Base-by-base conservation (phyloP, 2,888 invertebrate genomes). In the Sialis lutaria region DNA sequence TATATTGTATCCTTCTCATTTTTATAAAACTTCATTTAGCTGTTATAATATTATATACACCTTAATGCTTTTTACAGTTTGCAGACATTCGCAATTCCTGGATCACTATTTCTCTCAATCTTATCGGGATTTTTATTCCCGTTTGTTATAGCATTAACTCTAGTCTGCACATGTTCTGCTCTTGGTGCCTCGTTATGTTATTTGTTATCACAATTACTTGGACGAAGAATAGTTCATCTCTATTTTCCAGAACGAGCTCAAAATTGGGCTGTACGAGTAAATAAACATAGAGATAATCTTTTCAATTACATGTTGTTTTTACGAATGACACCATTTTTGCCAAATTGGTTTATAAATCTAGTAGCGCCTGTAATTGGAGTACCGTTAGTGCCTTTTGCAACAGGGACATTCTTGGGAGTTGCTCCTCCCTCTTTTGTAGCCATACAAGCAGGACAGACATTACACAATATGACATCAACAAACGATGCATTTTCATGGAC, bases 51-150 rank as follows among this genome's bases (percentile, higher is more conserved):
- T 35, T 35, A 35, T 9, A 35, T 35, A 35, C n/a, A 35, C n/a
- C 8, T 35, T 9, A 9, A 35, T 35, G 35, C n/a, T 8, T 35
- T 2, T 53, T 54, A 56, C 68, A 93, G 92, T 67, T 75, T 98
- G 60, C 98, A 98, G 77, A 92, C 97, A 51, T 98, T 98, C 73
- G 97, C 97, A 58, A 98, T 98, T 70, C 98, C 98, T 51, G 98
- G 98, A 53, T 97, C 97, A 10, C 81, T 98, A 60, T 98, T 97
- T 63, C 72, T 98, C 47, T 97, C 96, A 52, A 93, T 98, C 56
- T 72, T 98, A 46, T 91, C 93, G 51, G 98, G 98, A 52, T 98
- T 95, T 64, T 70, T 98, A 39, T 98, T 96, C 63, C 87, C 91
- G 50, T 97, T 97, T 67, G 80, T 83, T 42, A 63, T 89, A 53